Percentiles rank a stretch among this genome's conserved stretches.
These are phyloP conservation scores for Sebastes glaucus DNA, from an alignment of 2,797 vertebrate genomes.

Conservation along the genomic window DNA sequence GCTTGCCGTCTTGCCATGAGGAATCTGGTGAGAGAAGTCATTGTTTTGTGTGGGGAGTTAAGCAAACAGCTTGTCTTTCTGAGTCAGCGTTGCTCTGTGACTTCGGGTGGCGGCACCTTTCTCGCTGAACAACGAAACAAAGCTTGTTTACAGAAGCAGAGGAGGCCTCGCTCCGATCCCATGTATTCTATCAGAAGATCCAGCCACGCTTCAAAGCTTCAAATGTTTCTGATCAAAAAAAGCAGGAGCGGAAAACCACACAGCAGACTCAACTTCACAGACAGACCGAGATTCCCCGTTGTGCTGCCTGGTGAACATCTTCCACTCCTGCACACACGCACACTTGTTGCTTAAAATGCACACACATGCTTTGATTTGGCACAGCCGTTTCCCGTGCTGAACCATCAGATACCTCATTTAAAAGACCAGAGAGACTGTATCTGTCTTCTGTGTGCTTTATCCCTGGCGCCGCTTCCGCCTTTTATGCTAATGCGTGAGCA, in stretches of 20 bases:
- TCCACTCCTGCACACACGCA: slow-evolving; percentile 1
- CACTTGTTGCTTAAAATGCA: slow-evolving; percentile 41
- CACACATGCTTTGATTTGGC: slow-evolving; percentile 49
- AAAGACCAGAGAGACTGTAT: slow-evolving; percentile 34
- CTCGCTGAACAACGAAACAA: slow-evolving; percentile 20
- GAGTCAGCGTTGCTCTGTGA: slow-evolving; percentile 12
- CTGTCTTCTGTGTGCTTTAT: slow-evolving; percentile 18
- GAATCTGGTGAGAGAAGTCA: slow-evolving; percentile 21
- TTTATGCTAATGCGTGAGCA: slow-evolving; percentile 59
- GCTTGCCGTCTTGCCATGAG: slow-evolving; percentile 21
- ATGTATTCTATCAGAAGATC: slow-evolving; percentile 11
- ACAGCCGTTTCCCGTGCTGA: slow-evolving; percentile 12
- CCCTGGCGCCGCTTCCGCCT: slow-evolving; percentile 27
- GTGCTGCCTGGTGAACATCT: slow-evolving; percentile 37
- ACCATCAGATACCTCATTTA: slow-evolving; percentile 56
- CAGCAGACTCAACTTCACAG: slow-evolving; percentile 17
- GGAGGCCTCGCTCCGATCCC: slow-evolving; percentile 1
- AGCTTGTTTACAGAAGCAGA: slow-evolving; percentile 42
- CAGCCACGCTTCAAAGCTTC: not conserved
- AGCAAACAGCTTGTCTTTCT: slow-evolving; percentile 38
- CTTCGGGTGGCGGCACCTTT: slow-evolving; percentile 24
- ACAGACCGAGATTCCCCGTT: slow-evolving; percentile 7
- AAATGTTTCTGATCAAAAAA: slow-evolving; percentile 34
- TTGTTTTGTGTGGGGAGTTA: not conserved
- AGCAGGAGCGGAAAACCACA: slow-evolving; percentile 13